These are phyloP conservation scores for Mandrillus leucophaeus DNA, from an alignment of 2,113 vertebrate genomes.

Conservation along the genomic window DNA sequence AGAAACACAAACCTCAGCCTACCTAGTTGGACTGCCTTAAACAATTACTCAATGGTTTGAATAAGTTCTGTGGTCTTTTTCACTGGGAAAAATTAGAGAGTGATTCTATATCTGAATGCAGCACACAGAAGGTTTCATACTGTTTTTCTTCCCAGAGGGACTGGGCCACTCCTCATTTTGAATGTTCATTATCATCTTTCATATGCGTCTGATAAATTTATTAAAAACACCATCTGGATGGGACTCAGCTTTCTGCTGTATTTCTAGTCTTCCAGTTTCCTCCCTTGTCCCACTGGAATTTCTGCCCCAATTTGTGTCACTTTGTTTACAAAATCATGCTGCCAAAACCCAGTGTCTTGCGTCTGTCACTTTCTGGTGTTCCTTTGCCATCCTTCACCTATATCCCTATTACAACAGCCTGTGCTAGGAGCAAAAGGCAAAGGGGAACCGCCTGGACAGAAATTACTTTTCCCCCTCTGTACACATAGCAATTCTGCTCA, in stretches of 20 bases:
- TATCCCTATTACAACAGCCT: conserved; percentile 64
- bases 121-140: conserved; percentile 56
- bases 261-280: conserved; percentile 72
- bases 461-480: conserved; percentile 56
- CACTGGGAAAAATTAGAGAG: conserved; percentile 60
- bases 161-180: conserved; percentile 73
- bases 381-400: conserved; percentile 35
- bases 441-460: conserved; percentile 51
- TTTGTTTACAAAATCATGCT: conserved; percentile 80
- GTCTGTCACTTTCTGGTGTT: conserved; percentile 47
- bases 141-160: conserved; percentile 63
- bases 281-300: conserved; percentile 77
- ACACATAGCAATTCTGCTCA: conserved; percentile 69
- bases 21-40: conserved; percentile 18
- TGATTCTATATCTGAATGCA: conserved; percentile 68
- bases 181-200: conserved; percentile 82
- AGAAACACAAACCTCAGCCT: conserved; percentile 30
- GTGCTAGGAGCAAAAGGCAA: conserved; percentile 60
- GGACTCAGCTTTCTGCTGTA: conserved; percentile 69
- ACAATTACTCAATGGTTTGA: conserved; percentile 41
- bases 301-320: conserved; percentile 79
- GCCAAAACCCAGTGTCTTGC: conserved; percentile 56
- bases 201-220: conserved; percentile 82
- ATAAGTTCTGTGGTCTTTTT: conserved; percentile 30
- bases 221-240: conserved; percentile 87